phyloP scores from a whole-genome alignment of 2,797 vertebrate species.

The Anolis apletophallus region DNA sequence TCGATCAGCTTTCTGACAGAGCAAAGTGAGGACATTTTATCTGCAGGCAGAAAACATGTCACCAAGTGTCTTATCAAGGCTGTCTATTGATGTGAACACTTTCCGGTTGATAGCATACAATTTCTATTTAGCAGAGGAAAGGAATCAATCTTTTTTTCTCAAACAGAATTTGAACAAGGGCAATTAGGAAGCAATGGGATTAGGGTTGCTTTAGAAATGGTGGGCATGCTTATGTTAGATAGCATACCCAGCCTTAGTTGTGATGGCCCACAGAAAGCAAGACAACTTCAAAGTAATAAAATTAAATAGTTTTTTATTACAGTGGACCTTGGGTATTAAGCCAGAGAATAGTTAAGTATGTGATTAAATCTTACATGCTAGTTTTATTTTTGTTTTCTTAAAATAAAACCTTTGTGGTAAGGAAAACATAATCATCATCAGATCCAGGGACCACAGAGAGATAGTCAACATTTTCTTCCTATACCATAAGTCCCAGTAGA shows the following conservation, averaged over 20 bases:
- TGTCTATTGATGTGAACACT: slow-evolving; percentile 3
- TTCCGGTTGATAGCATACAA: background rate
- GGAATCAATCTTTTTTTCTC: slow-evolving; percentile 29
- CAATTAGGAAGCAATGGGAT: background rate
- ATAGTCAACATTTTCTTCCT: background rate
- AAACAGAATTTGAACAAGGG: background rate
- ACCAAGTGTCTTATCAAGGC: slow-evolving; percentile 14
- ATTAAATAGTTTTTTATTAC: background rate
- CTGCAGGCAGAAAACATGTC: slow-evolving; percentile 39
- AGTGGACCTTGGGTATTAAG: background rate
- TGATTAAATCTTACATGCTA: background rate
- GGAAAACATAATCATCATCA: background rate
- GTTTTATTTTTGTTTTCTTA: background rate
- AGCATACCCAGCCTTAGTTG: background rate
- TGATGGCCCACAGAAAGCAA: background rate
- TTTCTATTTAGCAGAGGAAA: background rate
- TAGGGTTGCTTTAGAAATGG: background rate
- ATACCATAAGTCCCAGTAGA: no score
- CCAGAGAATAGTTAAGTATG: background rate
- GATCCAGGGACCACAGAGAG: background rate
- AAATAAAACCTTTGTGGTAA: background rate
- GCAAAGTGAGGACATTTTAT: slow-evolving; percentile 36
- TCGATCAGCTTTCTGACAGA: slow-evolving; percentile 32
- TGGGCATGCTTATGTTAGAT: background rate
- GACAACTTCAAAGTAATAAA: background rate